Evolutionary conservation across 2,113 vertebrate genomes (phyloP), one percentile per base, ranked within the genome.

Genomic region (Phrynosoma blainvillii): DNA sequence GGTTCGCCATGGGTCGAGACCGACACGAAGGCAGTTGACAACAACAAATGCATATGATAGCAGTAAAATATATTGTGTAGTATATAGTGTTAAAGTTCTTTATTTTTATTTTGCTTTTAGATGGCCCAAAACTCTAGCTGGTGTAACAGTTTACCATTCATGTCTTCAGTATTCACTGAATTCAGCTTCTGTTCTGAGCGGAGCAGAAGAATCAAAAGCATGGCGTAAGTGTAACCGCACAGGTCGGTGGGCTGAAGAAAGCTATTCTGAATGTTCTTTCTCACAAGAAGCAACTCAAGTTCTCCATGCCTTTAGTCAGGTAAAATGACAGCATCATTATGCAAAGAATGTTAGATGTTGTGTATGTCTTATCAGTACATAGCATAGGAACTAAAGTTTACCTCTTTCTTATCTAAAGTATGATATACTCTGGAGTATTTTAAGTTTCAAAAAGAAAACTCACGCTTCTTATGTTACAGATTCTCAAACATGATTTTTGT

Each of bases 111-210:
- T 68, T 92, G 70, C 89, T 90, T 73, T 32, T 93, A 99, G 98
- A 92, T 99, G 98, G 98, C 97, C 98, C 77, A 98, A 97, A 94
- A 98, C 98, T 56, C 92, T 98, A 87, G 98, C 98, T 0, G 98
- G 98, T 40, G 96, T 98, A 91, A 96, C 97, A 84, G 97, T 97
- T 90, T 98, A 97, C 92, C 95, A 97, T 54, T 95, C 97, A 21
- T 99, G 98, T 76, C 94, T 95, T 11, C 96, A 96, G 5, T 94
- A 97, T 77, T 93, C 97, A 16, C 96, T 97, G 89, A 96, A 94
- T 90, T 94, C 91, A 0, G n/a, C 91, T 52, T 77, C 93, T 36
- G 93, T 95, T 79, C 88, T 77, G 87, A 87, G 89, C n/a, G 89
- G 90, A 0, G 93, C 88, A 40, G 95, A 90, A 32, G 96, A 97